Evolutionary conservation across 2,797 vertebrate genomes (phyloP).

Genomic region (Hydrophis major): DNA sequence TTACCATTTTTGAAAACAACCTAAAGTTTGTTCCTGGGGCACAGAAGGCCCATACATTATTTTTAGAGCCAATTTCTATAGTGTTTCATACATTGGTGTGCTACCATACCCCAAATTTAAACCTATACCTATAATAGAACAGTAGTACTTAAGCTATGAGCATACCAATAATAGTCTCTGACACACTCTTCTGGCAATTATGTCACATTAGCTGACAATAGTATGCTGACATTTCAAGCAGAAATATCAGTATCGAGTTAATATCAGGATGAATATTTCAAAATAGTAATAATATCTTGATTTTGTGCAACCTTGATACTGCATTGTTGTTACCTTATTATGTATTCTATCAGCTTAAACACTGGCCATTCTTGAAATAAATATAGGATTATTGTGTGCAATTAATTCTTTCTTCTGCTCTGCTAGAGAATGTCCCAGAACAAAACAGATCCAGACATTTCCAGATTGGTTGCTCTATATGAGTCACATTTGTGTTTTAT

Average conservation of each 20-base stretch:
- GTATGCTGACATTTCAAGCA: slow-evolving; percentile 59
- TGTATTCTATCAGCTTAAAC: slow-evolving; percentile 1
- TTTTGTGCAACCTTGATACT: slow-evolving; percentile 40
- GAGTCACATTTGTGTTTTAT: background rate
- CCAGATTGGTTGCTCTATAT: background rate
- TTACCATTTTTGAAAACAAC: background rate
- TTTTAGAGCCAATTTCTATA: slow-evolving; percentile 40
- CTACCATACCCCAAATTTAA: background rate
- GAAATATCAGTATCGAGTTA: slow-evolving; percentile 52
- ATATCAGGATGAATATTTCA: slow-evolving; percentile 62
- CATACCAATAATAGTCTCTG: slow-evolving; percentile 31
- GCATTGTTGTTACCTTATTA: slow-evolving; percentile 51
- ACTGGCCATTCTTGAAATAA: background rate
- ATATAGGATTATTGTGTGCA: background rate
- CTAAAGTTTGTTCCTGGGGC: background rate
- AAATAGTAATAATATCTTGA: slow-evolving; percentile 55
- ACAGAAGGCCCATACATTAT: slow-evolving; percentile 36
- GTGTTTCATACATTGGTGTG: slow-evolving; percentile 35
- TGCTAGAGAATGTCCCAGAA: background rate
- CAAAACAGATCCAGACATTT: background rate
- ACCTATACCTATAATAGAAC: slow-evolving; percentile 9
- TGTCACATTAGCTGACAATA: slow-evolving; percentile 64
- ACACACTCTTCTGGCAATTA: slow-evolving; percentile 60
- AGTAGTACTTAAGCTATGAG: slow-evolving; percentile 24
- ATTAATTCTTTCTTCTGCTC: background rate